phyloP scores from a whole-genome alignment of 2,113 vertebrate species.

The Piaya cayana region DNA sequence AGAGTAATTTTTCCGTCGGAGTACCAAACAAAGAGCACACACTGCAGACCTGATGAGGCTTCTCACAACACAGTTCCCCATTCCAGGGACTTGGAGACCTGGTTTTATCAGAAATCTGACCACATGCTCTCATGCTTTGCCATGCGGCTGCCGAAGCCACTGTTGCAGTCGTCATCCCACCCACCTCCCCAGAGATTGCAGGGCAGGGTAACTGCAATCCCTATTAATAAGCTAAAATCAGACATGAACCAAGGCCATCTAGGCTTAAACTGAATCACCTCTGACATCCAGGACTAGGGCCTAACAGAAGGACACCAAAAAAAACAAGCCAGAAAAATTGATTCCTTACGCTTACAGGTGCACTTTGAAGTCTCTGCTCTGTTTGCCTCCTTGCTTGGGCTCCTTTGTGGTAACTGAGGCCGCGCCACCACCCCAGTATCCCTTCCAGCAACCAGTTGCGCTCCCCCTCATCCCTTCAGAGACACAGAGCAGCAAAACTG shows the following conservation, averaged over 20 bases:
- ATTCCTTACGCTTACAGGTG: background rate
- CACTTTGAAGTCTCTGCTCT: background rate
- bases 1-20: conserved; percentile 12
- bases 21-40: conserved; percentile 37
- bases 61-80: conserved; percentile 39
- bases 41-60: conserved; percentile 2
- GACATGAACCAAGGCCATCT: fast-evolving
- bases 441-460: background rate
- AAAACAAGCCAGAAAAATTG: background rate
- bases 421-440: background rate
- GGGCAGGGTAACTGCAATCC: background rate
- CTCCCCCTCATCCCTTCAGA: background rate
- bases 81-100: conserved; percentile 40
- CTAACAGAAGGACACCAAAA: background rate
- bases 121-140: conserved; percentile 37
- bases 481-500: background rate
- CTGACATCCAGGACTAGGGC: background rate
- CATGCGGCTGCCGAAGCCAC: background rate
- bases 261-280: background rate
- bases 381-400: background rate
- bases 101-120: conserved; percentile 58
- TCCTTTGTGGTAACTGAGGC: background rate
- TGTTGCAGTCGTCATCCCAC: background rate
- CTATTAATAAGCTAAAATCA: background rate
- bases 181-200: background rate